Percentiles rank a stretch among this genome's conserved stretches.
Evolutionary conservation across 2,888 invertebrate genomes (phyloP).

Genomic region (Selenia dentaria): DNA sequence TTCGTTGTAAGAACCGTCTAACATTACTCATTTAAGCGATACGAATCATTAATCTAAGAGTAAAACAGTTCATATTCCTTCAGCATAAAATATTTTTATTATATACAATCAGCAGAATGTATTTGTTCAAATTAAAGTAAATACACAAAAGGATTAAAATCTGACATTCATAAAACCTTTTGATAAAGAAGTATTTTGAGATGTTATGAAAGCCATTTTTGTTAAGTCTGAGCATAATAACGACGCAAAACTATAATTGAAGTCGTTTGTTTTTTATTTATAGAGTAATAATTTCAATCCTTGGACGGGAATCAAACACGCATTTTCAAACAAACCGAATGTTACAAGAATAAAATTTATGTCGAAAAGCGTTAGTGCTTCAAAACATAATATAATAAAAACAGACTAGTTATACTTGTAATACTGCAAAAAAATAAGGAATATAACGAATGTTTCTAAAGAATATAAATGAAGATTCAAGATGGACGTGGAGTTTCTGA

Average conservation of each 20-base stretch:
- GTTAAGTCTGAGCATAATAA: conserved; percentile 17
- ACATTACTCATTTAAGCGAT: not conserved
- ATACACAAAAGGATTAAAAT: conserved; percentile 28
- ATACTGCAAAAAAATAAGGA: not conserved
- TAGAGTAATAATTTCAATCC: no score
- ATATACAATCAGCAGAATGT: conserved; percentile 9
- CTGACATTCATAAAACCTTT: conserved; percentile 21
- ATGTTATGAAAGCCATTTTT: conserved; percentile 26
- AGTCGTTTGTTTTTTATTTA: not conserved
- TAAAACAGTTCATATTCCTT: not conserved
- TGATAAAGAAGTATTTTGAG: conserved; percentile 27
- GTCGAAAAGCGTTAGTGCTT: no score
- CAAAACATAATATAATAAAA: no score
- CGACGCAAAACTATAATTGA: conserved; percentile 18
- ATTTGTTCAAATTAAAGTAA: conserved; percentile 9
- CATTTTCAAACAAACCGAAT: no score
- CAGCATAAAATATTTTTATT: conserved; percentile 4
- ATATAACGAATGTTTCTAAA: not conserved
- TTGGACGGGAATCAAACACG: no score
- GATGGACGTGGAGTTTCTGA: conserved; percentile 70
- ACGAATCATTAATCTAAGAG: not conserved
- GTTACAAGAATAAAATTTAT: no score
- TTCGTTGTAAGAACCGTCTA: not conserved
- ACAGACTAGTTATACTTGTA: no score
- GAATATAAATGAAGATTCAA: conserved; percentile 14